phyloP scores from a whole-genome alignment of 2,113 vertebrate genomes.

The Aldabrachelys gigantea region DNA sequence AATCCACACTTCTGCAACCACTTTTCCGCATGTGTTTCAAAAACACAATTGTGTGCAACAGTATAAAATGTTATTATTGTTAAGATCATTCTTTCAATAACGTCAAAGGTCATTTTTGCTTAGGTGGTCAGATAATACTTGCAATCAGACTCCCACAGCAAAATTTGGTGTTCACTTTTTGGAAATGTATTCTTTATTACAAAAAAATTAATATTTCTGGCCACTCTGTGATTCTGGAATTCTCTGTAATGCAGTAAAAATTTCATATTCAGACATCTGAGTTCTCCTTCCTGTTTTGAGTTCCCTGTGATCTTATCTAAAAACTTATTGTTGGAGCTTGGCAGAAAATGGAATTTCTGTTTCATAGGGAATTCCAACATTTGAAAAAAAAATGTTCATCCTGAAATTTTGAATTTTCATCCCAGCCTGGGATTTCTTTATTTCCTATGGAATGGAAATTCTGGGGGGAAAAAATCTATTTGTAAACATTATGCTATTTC shows the following conservation, averaged over 20 bases:
- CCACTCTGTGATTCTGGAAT: neutral
- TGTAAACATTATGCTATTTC: neutral
- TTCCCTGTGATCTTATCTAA: neutral
- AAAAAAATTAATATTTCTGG: neutral
- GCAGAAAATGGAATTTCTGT: neutral
- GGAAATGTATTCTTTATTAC: neutral
- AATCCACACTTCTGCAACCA: neutral
- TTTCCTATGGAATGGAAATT: neutral
- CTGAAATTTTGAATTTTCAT: neutral
- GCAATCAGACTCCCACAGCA: neutral
- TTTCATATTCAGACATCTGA: neutral
- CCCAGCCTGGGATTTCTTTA: neutral
- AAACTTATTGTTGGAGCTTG: neutral
- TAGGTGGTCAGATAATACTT: neutral
- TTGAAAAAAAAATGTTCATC: neutral
- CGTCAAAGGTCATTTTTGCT: neutral
- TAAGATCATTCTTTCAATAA: neutral
- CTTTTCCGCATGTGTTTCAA: neutral
- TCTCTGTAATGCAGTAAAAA: neutral
- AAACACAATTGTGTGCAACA: accelerated
- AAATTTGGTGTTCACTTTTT: neutral
- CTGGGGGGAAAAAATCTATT: neutral
- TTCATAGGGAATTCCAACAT: neutral
- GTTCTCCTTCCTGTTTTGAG: neutral
- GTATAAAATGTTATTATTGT: neutral